A percentile compares a stretch with the other conserved stretches of the same genome.
These are phyloP conservation scores for Coracias cyanogaster DNA, from an alignment of 2,797 vertebrate species.

Conservation along the genomic window DNA sequence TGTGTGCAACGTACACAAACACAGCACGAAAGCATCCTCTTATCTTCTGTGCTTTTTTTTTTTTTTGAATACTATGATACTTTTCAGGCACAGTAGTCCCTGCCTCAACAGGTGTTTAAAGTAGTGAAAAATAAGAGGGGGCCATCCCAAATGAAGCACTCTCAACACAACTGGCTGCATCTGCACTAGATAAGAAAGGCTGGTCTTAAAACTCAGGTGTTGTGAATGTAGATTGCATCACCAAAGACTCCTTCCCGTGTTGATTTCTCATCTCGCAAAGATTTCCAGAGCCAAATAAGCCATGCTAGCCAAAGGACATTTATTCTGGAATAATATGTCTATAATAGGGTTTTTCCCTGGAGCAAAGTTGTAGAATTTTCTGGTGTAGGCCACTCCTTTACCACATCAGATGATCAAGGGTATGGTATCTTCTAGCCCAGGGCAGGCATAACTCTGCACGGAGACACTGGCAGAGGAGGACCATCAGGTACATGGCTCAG, in stretches of 20 bases:
- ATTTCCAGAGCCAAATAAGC: neutral
- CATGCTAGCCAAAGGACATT: neutral
- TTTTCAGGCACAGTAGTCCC: neutral
- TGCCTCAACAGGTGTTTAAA: neutral
- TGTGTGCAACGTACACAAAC: neutral
- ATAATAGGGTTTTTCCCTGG: accelerated
- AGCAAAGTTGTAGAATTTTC: neutral
- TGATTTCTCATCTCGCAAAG: neutral
- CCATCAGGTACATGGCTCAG: neutral
- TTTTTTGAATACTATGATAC: neutral
- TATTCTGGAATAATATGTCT: neutral
- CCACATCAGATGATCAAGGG: neutral
- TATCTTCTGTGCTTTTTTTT: neutral
- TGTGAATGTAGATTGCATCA: neutral
- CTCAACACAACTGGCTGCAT: neutral
- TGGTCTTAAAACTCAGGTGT: neutral
- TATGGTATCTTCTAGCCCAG: neutral
- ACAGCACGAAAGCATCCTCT: neutral
- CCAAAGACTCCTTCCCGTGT: neutral
- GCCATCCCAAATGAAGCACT: neutral
- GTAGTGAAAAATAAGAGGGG: neutral
- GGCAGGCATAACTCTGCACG: accelerated
- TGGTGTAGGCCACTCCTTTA: neutral
- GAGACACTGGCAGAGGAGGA: neutral
- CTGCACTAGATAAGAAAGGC: neutral